phyloP scores from a whole-genome alignment of 2,797 vertebrate species.

The Trachops cirrhosus region DNA sequence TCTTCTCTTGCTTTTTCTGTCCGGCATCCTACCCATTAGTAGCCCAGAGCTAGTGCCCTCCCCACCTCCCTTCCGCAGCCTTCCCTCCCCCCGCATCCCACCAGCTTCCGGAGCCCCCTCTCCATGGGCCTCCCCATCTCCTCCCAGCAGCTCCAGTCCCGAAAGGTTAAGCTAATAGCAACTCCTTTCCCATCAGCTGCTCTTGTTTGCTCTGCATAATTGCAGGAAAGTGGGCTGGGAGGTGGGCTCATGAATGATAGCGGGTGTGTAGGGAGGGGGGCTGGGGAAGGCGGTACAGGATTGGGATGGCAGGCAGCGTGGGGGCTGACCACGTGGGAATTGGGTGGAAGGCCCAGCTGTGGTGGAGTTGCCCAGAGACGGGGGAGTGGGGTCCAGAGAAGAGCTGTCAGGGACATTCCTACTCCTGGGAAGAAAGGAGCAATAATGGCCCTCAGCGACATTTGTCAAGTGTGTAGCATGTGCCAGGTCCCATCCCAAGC shows the following conservation, averaged over 20 bases:
- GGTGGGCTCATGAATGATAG: neutral
- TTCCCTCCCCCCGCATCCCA: neutral
- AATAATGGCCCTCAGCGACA: neutral
- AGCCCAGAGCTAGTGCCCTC: neutral
- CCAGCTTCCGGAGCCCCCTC: constrained; percentile 7
- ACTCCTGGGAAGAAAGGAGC: neutral
- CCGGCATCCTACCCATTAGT: neutral
- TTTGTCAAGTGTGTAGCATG: neutral
- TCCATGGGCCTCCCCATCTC: neutral
- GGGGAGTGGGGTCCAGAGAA: neutral
- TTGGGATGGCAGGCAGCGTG: neutral
- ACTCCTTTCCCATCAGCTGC: constrained; percentile 80
- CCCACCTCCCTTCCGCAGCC: neutral
- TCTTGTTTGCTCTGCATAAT: constrained; percentile 82
- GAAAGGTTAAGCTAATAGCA: constrained; percentile 87
- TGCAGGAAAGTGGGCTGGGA: constrained; percentile 63
- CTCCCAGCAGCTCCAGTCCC: constrained; percentile 68
- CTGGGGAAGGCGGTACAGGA: neutral
- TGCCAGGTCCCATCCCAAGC: neutral
- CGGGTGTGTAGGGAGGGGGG: neutral
- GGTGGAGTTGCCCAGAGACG: neutral
- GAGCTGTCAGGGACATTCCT: neutral
- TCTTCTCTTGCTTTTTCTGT: constrained; percentile 3
- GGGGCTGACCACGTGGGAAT: neutral
- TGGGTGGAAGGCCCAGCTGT: neutral